These are phyloP conservation scores for Acrocephalus arundinaceus DNA, from an alignment of 2,113 vertebrate genomes.

Conservation along the genomic window DNA sequence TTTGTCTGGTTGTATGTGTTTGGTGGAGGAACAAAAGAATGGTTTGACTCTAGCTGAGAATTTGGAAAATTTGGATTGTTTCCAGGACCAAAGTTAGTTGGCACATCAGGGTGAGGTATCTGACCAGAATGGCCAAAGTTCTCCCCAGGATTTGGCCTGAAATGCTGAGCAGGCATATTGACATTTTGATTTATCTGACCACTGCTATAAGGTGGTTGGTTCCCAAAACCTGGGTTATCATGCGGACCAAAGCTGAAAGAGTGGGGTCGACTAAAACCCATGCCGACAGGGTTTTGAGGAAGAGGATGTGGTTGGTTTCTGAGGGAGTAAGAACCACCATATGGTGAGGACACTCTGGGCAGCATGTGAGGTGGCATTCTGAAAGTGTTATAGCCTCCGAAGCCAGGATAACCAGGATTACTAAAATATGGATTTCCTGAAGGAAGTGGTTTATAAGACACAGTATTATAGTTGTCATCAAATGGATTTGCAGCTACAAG, in stretches of 20 bases:
- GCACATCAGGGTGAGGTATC: conserved; percentile 67
- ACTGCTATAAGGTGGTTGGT: conserved; percentile 67
- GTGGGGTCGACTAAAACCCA: conserved; percentile 77
- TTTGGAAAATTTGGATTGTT: conserved; percentile 68
- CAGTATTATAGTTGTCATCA: conserved; percentile 82
- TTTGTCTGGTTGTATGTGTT: conserved; percentile 69
- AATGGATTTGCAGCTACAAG: conserved; percentile 88
- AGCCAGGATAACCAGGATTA: conserved; percentile 74
- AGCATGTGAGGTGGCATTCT: conserved; percentile 80
- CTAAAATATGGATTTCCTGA: conserved; percentile 73
- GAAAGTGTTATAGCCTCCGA: conserved; percentile 77
- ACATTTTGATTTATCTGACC: conserved; percentile 71
- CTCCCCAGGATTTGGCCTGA: conserved; percentile 76
- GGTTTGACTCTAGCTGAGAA: conserved; percentile 69
- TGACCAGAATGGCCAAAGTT: conserved; percentile 74
- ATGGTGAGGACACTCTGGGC: conserved; percentile 75
- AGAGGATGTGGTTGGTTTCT: conserved; percentile 80
- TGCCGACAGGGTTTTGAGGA: conserved; percentile 76
- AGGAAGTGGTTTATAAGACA: conserved; percentile 78
- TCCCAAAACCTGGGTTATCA: conserved; percentile 73
- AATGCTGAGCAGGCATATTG: conserved; percentile 74
- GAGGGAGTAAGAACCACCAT: conserved; percentile 75
- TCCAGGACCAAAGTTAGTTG: conserved; percentile 71
- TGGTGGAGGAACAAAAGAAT: conserved; percentile 74
- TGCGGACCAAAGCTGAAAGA: conserved; percentile 76